phyloP scores from a whole-genome alignment of 2,888 invertebrate genomes.

The Lithophane semibrunnea region DNA sequence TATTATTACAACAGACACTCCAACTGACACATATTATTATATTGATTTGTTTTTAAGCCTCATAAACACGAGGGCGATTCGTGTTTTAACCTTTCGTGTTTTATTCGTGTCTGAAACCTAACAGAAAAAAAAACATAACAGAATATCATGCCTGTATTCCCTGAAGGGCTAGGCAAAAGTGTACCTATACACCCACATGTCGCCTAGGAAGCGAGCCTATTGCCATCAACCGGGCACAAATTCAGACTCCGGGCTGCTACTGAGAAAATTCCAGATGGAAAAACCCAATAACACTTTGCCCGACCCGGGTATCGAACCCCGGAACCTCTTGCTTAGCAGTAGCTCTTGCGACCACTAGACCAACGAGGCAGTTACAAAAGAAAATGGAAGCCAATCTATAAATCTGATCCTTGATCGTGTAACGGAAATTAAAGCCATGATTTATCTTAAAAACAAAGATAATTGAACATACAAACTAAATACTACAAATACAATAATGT shows the following conservation, averaged over 20 bases:
- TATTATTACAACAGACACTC: background rate
- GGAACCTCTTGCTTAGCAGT: background rate
- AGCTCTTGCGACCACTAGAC: background rate
- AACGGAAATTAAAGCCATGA: background rate
- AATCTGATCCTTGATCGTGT: background rate
- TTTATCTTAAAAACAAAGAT: background rate
- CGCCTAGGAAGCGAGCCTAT: background rate
- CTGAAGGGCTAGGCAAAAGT: background rate
- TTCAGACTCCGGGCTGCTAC: background rate
- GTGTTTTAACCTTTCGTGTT: no score
- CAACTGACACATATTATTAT: background rate
- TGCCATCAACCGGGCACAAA: background rate
- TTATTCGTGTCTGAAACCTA: background rate
- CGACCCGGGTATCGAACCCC: background rate
- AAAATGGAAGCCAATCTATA: background rate
- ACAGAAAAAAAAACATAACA: background rate
- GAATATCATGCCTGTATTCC: background rate
- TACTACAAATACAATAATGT: slow-evolving; percentile 38
- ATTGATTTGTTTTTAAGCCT: background rate
- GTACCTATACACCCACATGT: background rate
- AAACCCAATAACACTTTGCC: background rate
- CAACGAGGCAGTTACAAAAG: background rate
- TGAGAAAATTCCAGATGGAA: background rate
- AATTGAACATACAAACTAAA: slow-evolving; percentile 15
- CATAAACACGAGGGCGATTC: no score